phyloP scores from a whole-genome alignment of 2,113 vertebrate species.

The Syngnathoides biaculeatus region DNA sequence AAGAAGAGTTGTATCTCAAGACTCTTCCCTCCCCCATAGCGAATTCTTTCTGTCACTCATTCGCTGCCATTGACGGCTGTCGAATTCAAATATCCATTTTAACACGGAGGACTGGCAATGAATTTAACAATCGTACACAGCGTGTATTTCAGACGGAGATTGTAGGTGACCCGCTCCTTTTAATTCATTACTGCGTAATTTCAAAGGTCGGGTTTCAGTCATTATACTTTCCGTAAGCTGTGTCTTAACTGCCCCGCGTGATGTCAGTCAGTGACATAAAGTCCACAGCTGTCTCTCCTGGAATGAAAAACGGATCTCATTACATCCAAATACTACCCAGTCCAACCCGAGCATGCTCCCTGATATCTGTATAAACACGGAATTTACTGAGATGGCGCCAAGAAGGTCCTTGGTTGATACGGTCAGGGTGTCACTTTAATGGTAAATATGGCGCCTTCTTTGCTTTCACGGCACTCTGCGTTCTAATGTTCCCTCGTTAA shows the following conservation, averaged over 20 bases:
- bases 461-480: not conserved
- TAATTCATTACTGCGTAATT: slow-evolving; percentile 42
- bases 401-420: slow-evolving; percentile 13
- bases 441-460: not conserved
- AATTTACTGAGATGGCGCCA: slow-evolving; percentile 31
- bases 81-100: no score
- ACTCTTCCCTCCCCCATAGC: no score
- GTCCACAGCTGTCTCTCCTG: slow-evolving; percentile 70
- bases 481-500: not conserved
- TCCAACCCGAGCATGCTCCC: slow-evolving; percentile 49
- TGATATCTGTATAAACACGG: slow-evolving; percentile 34
- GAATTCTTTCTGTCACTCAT: not conserved
- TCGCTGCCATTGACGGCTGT: no score
- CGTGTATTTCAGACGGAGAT: not conserved
- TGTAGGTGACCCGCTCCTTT: slow-evolving; percentile 11
- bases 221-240: slow-evolving; percentile 60
- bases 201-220: slow-evolving; percentile 51
- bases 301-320: slow-evolving; percentile 66
- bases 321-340: slow-evolving; percentile 54
- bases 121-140: not conserved
- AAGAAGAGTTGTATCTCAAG: no score
- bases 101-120: no score
- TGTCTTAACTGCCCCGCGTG: slow-evolving; percentile 52
- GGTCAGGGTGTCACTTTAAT: slow-evolving; percentile 4
- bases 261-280: slow-evolving; percentile 69